Conservation (phyloP, 2,113 vertebrate species). For the Misgurnus anguillicaudatus region DNA sequence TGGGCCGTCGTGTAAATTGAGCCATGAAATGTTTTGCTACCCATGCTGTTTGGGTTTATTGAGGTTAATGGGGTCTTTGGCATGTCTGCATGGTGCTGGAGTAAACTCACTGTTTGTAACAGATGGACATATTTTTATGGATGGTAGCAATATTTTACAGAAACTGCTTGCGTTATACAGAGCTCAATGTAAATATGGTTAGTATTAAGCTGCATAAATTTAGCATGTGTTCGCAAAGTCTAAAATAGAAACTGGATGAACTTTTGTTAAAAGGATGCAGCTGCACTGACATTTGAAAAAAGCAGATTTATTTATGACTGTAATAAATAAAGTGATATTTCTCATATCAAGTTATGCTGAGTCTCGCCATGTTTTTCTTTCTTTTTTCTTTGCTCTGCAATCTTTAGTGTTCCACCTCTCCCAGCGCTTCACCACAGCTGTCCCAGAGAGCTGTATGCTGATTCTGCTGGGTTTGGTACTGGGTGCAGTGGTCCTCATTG, state of each 20-base stretch:
- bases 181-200: neutral
- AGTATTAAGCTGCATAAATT: no score
- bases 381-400: neutral
- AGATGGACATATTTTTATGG: neutral
- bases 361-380: neutral
- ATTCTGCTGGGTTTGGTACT: constrained; percentile 93
- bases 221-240: neutral
- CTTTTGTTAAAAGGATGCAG: neutral
- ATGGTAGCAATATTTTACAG: neutral
- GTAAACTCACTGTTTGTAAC: neutral
- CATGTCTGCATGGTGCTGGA: neutral
- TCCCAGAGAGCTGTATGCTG: constrained; percentile 94
- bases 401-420: constrained; percentile 92
- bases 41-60: neutral
- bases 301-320: neutral
- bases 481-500: constrained; percentile 88
- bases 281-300: neutral
- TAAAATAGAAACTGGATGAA: neutral
- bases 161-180: neutral
- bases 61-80: neutral
- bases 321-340: neutral
- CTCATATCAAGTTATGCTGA: neutral
- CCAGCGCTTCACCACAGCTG: constrained; percentile 88
- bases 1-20: neutral
- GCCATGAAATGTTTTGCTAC: neutral